Base-by-base conservation (phyloP, 53 echinoderm and acorn worm genomes). In the Arbacia lixula region DNA sequence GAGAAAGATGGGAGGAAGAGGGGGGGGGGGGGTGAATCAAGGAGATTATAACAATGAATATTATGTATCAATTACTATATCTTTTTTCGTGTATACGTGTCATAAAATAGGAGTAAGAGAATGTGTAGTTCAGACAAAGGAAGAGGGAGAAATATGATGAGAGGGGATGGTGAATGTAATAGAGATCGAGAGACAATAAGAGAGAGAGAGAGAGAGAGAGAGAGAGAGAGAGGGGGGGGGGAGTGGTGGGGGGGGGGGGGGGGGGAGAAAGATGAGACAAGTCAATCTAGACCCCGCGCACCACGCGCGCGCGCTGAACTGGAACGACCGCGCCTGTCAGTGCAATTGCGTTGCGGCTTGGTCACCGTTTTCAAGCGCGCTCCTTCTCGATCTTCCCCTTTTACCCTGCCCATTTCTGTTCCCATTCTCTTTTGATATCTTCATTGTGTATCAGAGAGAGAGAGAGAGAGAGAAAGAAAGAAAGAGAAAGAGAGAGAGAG, bases 321-420 rank as follows among this genome's bases (percentile, higher is more conserved):
- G 82, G 82, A 81, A 81, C 82, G 82, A 46, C 41, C 82, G 64
- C 17, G 64, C 39, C 82, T 81, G 82, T 81, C 82, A 81, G 10
- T 6, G 49, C 63, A 81, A 81, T 81, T 81, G 82, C 65, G 64
- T 49, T 51, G 82, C 51, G 82, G 64, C 46, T 64, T 32, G 29
- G 20, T 81, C 82, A 63, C 62, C 42, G 36, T 77, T 36, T 81
- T 81, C 57, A 78, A 57, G 78, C 78, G 57, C 78, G 78, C 36
- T 78, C 57, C 34, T 57, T 74, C 35, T 27, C 33, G 31, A 30
- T 27, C 1, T 39, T 21, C 27, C 32, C 60, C 40, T 38, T 31
- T n/a, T 10, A 40, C 29, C n/a, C 50, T 51, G 10, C 26, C 54
- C 35, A 5, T n/a, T n/a, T 52, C 31, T 46, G 5, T 21, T 5